Conservation (phyloP, 2,888 invertebrate species). For the Pharmacophagus antenor region DNA sequence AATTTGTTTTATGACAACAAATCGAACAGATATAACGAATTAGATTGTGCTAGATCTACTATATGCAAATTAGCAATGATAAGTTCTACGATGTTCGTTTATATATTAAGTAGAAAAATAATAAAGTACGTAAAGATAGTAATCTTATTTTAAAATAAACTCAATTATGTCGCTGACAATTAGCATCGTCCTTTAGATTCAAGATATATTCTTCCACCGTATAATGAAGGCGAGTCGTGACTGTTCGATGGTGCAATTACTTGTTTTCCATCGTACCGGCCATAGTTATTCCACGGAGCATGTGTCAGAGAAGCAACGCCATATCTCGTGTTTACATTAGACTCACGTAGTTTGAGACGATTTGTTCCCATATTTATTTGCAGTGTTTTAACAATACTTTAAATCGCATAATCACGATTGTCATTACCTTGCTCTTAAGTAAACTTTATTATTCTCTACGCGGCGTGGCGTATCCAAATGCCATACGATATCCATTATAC, state of each 20-base stretch:
- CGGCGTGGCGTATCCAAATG: neutral
- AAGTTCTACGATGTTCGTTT: neutral
- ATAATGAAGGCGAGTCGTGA: slow-evolving; percentile 42
- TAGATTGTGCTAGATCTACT: neutral
- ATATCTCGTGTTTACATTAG: slow-evolving; percentile 41
- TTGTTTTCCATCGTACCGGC: slow-evolving; percentile 42
- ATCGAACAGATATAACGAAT: neutral
- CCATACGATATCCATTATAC: neutral
- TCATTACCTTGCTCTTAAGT: slow-evolving; percentile 20
- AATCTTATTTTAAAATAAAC: slow-evolving; percentile 27
- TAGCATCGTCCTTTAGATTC: slow-evolving; percentile 34
- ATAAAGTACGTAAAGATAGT: slow-evolving; percentile 15
- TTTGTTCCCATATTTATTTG: slow-evolving; percentile 35
- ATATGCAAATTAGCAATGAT: neutral
- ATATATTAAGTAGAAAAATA: slow-evolving; percentile 31
- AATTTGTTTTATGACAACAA: neutral
- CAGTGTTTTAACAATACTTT: slow-evolving; percentile 32
- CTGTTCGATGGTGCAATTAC: slow-evolving; percentile 49
- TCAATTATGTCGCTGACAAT: slow-evolving; percentile 22
- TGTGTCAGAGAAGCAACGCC: slow-evolving; percentile 42
- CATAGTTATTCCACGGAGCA: slow-evolving; percentile 40
- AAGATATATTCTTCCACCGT: slow-evolving; percentile 37
- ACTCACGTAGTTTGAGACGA: slow-evolving; percentile 51
- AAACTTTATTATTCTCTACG: slow-evolving; percentile 12
- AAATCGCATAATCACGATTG: slow-evolving; percentile 28